These are phyloP conservation scores for Drosophila anomalipes DNA, from an alignment of 2,888 invertebrate species.

Conservation along the genomic window DNA sequence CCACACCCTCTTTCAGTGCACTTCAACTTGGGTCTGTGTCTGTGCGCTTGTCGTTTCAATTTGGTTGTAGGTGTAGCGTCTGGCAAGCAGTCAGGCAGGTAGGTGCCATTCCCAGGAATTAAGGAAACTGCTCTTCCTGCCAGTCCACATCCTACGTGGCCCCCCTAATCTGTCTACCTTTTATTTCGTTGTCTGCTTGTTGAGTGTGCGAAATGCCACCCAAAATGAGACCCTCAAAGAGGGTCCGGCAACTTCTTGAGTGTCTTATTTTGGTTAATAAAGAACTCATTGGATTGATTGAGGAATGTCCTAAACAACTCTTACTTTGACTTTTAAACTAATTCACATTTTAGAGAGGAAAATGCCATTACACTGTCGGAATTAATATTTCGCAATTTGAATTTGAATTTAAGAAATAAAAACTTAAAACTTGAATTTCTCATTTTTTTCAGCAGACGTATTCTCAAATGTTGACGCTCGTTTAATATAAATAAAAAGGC, in stretches of 20 bases:
- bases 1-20: neutral
- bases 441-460: neutral
- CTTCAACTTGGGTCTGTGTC: conserved; percentile 18
- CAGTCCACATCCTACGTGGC: neutral
- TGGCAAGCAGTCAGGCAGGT: conserved; percentile 22
- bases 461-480: neutral
- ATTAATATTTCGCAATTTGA: neutral
- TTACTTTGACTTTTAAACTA: neutral
- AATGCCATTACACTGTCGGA: neutral
- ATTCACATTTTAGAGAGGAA: neutral
- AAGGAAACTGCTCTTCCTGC: conserved; percentile 29
- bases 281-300: conserved; percentile 16
- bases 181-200: neutral
- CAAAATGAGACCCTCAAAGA: conserved; percentile 43
- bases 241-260: neutral
- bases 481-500: neutral
- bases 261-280: neutral
- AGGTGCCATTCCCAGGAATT: conserved; percentile 68
- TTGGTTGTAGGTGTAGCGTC: conserved; percentile 42
- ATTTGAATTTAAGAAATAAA: neutral
- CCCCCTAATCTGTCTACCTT: neutral
- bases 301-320: neutral
- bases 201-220: conserved; percentile 36
- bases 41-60: conserved; percentile 52
- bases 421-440: neutral